These are phyloP conservation scores for Rhaphigaster nebulosa DNA, from an alignment of 2,888 invertebrate species.

Conservation along the genomic window DNA sequence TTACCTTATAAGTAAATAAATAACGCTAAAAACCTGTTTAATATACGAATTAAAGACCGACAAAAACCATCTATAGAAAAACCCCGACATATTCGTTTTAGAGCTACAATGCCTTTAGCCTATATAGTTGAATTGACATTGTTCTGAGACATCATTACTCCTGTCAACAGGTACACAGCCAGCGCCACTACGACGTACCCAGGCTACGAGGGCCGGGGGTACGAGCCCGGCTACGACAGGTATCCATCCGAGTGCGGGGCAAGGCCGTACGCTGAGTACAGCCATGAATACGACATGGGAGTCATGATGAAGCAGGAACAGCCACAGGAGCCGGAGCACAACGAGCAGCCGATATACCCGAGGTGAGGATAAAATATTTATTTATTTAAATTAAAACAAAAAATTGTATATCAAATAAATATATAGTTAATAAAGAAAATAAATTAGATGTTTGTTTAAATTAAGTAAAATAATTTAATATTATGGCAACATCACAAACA, in stretches of 20 bases:
- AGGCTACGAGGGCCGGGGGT: conserved; percentile 66
- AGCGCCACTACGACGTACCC: conserved; percentile 68
- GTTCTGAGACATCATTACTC: neutral
- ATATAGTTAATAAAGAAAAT: too few relatives aligned
- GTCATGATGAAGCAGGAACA: conserved; percentile 70
- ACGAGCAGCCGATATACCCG: conserved; percentile 81
- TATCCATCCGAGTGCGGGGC: conserved; percentile 71
- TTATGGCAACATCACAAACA: too few relatives aligned
- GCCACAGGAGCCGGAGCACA: conserved; percentile 77
- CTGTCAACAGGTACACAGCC: conserved; percentile 72
- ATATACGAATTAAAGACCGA: too few relatives aligned
- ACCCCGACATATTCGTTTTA: too few relatives aligned
- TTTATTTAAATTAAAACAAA: neutral
- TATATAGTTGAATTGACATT: neutral
- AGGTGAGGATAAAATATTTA: conserved; percentile 70
- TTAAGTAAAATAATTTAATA: too few relatives aligned
- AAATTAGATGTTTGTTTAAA: too few relatives aligned
- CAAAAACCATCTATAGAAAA: too few relatives aligned
- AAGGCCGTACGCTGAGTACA: conserved; percentile 67
- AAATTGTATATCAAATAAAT: too few relatives aligned
- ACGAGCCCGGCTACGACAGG: conserved; percentile 76
- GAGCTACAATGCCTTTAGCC: neutral
- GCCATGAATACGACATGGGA: conserved; percentile 70
- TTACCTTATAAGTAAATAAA: too few relatives aligned
- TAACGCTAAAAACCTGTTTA: too few relatives aligned